phyloP scores from a whole-genome alignment of 2,797 vertebrate species.

The Cercopithecus neglectus region DNA sequence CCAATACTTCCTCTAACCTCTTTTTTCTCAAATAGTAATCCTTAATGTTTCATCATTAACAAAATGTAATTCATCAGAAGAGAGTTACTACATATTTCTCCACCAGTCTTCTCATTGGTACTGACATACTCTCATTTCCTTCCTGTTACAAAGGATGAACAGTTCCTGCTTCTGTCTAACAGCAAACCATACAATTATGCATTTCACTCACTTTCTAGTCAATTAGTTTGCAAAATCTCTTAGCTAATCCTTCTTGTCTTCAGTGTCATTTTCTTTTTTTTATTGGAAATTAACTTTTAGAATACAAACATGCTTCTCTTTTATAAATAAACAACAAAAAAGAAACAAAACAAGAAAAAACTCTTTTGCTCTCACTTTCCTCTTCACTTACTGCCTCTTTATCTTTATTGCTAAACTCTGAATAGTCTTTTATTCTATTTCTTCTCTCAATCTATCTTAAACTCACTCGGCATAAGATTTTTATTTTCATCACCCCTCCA shows the following conservation, averaged over 20 bases:
- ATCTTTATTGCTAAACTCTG: background rate
- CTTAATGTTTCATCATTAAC: background rate
- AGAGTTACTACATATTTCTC: background rate
- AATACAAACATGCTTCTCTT: background rate
- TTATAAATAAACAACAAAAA: background rate
- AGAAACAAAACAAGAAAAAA: background rate
- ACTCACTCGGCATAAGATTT: background rate
- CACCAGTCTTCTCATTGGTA: background rate
- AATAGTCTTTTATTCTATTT: background rate
- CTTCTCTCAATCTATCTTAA: background rate
- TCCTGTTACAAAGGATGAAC: background rate
- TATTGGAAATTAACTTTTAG: background rate
- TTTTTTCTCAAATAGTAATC: background rate
- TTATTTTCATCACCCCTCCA: no score
- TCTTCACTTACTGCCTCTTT: background rate
- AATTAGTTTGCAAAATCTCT: background rate
- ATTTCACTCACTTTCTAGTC: background rate
- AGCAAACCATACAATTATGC: background rate
- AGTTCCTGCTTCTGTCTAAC: background rate
- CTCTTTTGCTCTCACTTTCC: background rate
- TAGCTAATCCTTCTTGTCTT: background rate
- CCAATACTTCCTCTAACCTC: background rate
- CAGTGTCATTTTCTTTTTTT: background rate
- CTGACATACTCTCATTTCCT: background rate
- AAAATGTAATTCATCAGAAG: background rate